Evolutionary conservation across 1,140 invertebrate species (phyloP), one percentile per base, ranked within the genome.

Genomic region (Lepidurus arcticus): DNA sequence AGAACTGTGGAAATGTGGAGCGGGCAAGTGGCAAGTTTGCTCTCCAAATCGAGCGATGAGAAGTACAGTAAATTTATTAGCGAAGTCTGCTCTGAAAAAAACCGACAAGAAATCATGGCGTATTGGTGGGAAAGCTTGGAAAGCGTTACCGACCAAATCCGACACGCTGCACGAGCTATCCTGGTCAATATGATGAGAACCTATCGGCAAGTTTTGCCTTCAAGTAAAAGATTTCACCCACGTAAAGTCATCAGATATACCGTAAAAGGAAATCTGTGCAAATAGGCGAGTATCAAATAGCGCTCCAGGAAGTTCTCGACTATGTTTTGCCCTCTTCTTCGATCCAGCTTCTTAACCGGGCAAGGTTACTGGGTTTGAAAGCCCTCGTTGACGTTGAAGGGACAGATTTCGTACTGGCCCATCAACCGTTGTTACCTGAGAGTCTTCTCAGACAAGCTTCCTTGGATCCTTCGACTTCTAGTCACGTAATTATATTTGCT

Each of bases 61-160:
- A 21, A 65, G 6, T 13, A n/a, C 16, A 21, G 8, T 7, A 16
- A 65, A 65, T 65, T 65, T 65, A 65, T 65, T 9, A 21, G 53
- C 21, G 53, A 65, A 9, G 21, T 11, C 21, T 21, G 53, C 53
- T 7, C 16, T 65, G 13, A 65, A 21, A 65, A 65, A 65, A 21
- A 13, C 16, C 13, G 53, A 1, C 53, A 65, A 65, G 53, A 16
- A 7, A 65, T 65, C 7, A 4, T 65, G 53, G 53, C 53, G 53
- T 65, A 65, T 65, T 65, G 16, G 53, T 65, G 53, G 53, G 53
- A 65, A 65, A 65, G 53, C 53, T 65, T 65, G 53, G 53, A 65
- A 65, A 65, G 53, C 13, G 53, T 11, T 21, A 65, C 13, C 16
- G 53, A 65, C 53, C 53, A 65, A 21, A 65, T 65, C 21, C 53